These are phyloP conservation scores for Corythaixoides concolor DNA, from an alignment of 2,113 vertebrate species.

Conservation along the genomic window DNA sequence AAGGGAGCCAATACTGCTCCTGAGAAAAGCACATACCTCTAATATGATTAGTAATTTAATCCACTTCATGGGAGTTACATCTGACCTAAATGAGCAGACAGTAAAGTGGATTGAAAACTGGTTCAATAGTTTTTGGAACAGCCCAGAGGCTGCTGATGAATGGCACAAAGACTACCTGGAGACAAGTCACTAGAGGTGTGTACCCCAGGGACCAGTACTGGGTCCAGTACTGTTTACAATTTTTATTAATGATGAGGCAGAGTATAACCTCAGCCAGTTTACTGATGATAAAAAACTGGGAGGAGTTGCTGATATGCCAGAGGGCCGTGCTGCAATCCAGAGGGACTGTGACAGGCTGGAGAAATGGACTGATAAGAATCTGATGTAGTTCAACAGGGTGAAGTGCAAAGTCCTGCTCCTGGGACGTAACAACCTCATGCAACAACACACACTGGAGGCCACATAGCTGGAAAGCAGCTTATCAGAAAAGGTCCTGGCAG, in stretches of 20 bases:
- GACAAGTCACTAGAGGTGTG: not conserved
- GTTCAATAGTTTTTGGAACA: not conserved
- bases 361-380: not conserved
- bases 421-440: not conserved
- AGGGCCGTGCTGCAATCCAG: not conserved
- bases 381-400: not conserved
- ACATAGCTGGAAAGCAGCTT: not conserved
- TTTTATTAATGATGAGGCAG: not conserved
- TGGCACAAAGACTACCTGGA: not conserved
- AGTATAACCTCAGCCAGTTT: not conserved
- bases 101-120: not conserved
- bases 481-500: not conserved
- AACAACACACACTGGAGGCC: not conserved
- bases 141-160: not conserved
- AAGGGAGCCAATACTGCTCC: not conserved
- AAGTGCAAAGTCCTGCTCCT: not conserved
- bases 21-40: not conserved
- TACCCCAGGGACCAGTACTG: not conserved
- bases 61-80: not conserved
- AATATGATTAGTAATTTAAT: not conserved
- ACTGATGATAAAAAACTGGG: not conserved
- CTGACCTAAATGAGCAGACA: not conserved
- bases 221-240: not conserved
- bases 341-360: not conserved
- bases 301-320: not conserved